Conservation (phyloP, 2,113 vertebrate species). For the Desmodus rotundus region DNA sequence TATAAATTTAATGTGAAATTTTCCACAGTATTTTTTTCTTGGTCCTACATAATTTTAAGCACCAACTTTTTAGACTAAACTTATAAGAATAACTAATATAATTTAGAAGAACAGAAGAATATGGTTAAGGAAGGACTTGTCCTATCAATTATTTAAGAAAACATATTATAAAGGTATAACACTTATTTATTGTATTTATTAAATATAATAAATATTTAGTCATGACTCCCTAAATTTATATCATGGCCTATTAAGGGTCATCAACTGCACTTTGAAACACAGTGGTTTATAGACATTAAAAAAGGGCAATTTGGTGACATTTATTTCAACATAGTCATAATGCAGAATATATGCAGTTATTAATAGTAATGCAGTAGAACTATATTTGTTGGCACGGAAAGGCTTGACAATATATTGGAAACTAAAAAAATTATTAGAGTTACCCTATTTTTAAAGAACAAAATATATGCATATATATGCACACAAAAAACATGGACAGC, state of each 20-base stretch:
- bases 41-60: background rate
- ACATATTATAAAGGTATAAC: background rate
- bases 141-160: background rate
- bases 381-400: background rate
- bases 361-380: background rate
- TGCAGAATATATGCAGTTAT: background rate
- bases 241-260: background rate
- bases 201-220: background rate
- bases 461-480: background rate
- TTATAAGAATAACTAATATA: background rate
- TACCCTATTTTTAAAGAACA: background rate
- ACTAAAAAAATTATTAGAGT: background rate
- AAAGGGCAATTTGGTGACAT: background rate
- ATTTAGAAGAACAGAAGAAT: background rate
- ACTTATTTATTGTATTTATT: background rate
- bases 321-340: background rate
- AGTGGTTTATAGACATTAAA: slow-evolving; percentile 17
- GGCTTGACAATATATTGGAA: background rate
- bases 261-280: background rate
- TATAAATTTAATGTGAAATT: slow-evolving; percentile 15
- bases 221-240: background rate
- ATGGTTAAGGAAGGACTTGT: background rate
- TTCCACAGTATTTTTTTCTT: background rate
- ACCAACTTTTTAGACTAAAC: background rate
- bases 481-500: background rate